Evolutionary conservation across 1,140 invertebrate genomes (phyloP), one percentile per base, ranked within the genome.

Genomic region (Drosophila pallidifrons): DNA sequence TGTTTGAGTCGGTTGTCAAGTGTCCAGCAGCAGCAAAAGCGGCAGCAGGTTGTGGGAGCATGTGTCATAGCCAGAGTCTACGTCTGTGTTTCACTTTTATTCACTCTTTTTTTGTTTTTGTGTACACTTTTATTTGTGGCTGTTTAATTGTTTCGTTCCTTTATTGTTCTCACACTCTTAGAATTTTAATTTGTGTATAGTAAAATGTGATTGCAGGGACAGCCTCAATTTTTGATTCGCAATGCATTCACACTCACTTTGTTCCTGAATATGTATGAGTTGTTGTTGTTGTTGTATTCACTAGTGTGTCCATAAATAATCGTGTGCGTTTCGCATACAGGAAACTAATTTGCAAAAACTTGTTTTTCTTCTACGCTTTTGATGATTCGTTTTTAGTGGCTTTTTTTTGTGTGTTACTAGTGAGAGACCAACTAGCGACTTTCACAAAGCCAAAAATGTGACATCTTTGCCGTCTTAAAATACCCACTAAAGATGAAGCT

Each of bases 281-380:
- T n/a, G 30, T 30, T 38, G 30, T 1, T 38, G 35, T 3, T 38
- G 35, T 38, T 38, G 8, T 16, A 3, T 8, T 38, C 8, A 38
- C 35, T 38, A 10, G 7, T 38, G 35, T 38, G 35, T 8, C 35
- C 13, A 59, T 15, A 52, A 25, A 45, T 54, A 55, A 16, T 38
- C 46, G 30, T 65, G 5, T 65, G 67, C 35, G 52, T 54, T 63
- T 64, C 41, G 54, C 15, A 61, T 52, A 76, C 73, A 79, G 77
- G 77, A 79, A 79, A 67, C 57, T 51, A 72, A 58, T 79, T 67
- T 67, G 65, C 60, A 55, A 75, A 75, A 78, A 64, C 68, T 66
- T 66, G 49, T 75, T 75, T 75, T 49, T 43, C 52, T 11, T 35
- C 41, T 64, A 41, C 30, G 57, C 43, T 67, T 35, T 69, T 58